Evolutionary conservation across 2,113 vertebrate species (phyloP).

Genomic region (Urocynchramus pylzowi): DNA sequence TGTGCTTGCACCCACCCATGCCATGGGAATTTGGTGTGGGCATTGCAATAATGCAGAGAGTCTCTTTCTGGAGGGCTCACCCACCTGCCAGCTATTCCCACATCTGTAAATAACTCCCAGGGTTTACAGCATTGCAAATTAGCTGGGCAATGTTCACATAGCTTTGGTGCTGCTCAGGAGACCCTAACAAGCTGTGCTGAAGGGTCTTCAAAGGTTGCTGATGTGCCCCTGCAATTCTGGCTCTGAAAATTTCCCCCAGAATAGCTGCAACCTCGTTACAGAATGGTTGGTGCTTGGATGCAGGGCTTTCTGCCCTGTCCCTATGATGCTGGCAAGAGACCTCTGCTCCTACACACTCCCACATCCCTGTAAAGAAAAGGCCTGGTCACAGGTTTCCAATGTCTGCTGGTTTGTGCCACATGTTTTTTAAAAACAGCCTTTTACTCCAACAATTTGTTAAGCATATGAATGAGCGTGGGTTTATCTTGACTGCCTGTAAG

Average conservation of each 20-base stretch:
- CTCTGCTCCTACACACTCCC: not conserved
- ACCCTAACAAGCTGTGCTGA: not conserved
- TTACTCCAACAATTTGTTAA: not conserved
- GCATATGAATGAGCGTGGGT: slow-evolving; percentile 6
- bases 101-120: not conserved
- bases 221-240: not conserved
- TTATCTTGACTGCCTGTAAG: slow-evolving; percentile 51
- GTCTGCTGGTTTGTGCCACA: not conserved
- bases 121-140: not conserved
- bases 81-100: not conserved
- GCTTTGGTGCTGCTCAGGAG: not conserved
- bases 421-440: not conserved
- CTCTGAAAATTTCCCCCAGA: not conserved
- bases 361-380: not conserved
- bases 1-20: not conserved
- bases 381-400: not conserved
- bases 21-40: not conserved
- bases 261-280: not conserved
- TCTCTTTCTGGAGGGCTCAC: not conserved
- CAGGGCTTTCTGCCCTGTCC: not conserved
- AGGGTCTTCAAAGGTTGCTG: not conserved
- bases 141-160: not conserved
- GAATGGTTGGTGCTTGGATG: not conserved
- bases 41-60: not conserved
- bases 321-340: not conserved